A percentile compares a stretch with the other conserved stretches of the same genome.
phyloP scores from a whole-genome alignment of 2,888 invertebrate species.

The Drosophila nigritarsus region DNA sequence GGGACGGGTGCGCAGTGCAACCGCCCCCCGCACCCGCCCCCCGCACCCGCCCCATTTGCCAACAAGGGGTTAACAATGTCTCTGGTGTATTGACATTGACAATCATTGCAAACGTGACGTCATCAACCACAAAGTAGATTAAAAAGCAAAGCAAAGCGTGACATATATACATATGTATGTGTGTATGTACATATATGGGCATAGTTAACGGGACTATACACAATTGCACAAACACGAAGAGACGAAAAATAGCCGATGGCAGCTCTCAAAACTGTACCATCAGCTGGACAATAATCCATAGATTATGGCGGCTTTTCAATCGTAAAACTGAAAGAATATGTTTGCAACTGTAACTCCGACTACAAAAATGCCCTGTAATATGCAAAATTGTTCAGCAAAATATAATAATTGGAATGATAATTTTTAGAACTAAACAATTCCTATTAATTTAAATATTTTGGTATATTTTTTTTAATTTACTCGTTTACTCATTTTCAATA shows the following conservation, averaged over 20 bases:
- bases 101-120: constrained; percentile 68
- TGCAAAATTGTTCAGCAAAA: not conserved
- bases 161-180: constrained; percentile 43
- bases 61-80: constrained; percentile 68
- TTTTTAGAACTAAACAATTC: not conserved
- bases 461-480: not conserved
- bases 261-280: constrained; percentile 40
- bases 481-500: not conserved
- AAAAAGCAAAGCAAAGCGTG: constrained; percentile 57
- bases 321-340: constrained; percentile 21
- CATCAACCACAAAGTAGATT: constrained; percentile 58
- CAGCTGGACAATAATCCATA: constrained; percentile 56
- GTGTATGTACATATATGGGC: constrained; percentile 30
- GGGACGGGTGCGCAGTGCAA: constrained; percentile 15
- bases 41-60: not conserved
- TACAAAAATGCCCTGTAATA: constrained; percentile 24
- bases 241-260: constrained; percentile 48
- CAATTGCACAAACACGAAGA: constrained; percentile 33
- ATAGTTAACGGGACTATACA: constrained; percentile 35
- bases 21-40: not conserved
- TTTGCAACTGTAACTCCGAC: not conserved
- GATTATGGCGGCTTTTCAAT: constrained; percentile 60
- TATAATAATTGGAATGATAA: not conserved
- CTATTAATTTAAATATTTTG: too few species aligned
- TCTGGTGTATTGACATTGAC: constrained; percentile 67